These are phyloP conservation scores for Synodontis membranacea DNA, from an alignment of 2,113 vertebrate species.

Conservation along the genomic window DNA sequence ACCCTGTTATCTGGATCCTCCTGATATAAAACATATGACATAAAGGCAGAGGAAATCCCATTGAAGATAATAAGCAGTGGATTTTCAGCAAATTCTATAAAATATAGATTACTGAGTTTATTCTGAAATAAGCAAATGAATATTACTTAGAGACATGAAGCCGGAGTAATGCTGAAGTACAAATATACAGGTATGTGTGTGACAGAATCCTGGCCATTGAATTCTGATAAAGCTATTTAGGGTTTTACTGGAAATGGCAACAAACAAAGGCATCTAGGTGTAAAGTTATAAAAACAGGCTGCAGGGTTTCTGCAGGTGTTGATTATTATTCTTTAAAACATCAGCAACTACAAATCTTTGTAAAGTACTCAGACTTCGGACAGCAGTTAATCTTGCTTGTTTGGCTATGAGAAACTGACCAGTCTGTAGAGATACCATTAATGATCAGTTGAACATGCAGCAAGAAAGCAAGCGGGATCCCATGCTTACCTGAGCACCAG, in stretches of 20 bases:
- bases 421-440: not conserved
- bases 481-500: slow-evolving; percentile 58
- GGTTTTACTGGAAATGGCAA: too few relatives aligned
- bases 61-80: not conserved
- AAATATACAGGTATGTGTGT: not conserved
- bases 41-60: not conserved
- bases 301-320: too few relatives aligned
- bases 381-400: not conserved
- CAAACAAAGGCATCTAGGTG: too few relatives aligned
- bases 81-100: too few relatives aligned
- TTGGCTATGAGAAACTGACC: not conserved
- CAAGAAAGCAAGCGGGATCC: not conserved
- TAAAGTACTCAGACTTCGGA: too few relatives aligned
- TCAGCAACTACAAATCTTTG: not conserved
- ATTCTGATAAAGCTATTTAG: too few relatives aligned
- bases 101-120: too few relatives aligned
- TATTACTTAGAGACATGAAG: not conserved
- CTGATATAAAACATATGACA: not conserved
- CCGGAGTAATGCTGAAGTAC: not conserved
- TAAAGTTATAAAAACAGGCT: too few relatives aligned
- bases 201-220: not conserved
- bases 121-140: not conserved
- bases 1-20: not conserved
- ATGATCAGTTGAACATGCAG: not conserved
- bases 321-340: too few relatives aligned